Conservation (phyloP, 2,113 vertebrate species). For the Connochaetes taurinus region DNA sequence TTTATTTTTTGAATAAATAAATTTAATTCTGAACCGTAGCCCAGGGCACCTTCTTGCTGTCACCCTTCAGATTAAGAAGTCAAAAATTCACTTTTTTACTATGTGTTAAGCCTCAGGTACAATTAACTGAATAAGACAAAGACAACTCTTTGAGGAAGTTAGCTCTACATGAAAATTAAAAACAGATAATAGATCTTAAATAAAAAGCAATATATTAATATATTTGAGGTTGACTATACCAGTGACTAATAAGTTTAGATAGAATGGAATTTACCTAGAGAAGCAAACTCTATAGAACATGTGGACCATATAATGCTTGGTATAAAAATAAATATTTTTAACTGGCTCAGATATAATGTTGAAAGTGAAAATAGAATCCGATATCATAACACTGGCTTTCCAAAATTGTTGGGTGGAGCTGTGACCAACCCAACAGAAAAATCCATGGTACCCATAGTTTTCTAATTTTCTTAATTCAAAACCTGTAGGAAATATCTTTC, state of each 20-base stretch:
- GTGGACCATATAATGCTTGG: background rate
- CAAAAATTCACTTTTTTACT: background rate
- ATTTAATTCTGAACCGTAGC: background rate
- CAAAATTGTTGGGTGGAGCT: background rate
- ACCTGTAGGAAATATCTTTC: background rate
- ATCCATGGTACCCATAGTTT: background rate
- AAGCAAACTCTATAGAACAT: background rate
- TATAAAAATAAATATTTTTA: background rate
- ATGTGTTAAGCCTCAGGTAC: background rate
- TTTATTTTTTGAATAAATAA: background rate
- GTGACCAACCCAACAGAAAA: background rate
- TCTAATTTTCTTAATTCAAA: background rate
- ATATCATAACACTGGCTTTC: background rate
- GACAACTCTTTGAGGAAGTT: background rate
- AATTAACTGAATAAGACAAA: background rate
- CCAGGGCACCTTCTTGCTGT: background rate
- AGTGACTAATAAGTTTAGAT: background rate
- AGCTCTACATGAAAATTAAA: background rate
- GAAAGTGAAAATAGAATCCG: background rate
- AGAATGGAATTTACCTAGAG: background rate
- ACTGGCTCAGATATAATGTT: background rate
- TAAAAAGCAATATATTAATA: background rate
- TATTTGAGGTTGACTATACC: background rate
- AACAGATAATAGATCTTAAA: background rate
- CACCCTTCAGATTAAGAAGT: background rate